Evolutionary conservation across 1,140 invertebrate genomes (phyloP), one percentile per base, ranked within the genome.

Genomic region (Ooceraea biroi): DNA sequence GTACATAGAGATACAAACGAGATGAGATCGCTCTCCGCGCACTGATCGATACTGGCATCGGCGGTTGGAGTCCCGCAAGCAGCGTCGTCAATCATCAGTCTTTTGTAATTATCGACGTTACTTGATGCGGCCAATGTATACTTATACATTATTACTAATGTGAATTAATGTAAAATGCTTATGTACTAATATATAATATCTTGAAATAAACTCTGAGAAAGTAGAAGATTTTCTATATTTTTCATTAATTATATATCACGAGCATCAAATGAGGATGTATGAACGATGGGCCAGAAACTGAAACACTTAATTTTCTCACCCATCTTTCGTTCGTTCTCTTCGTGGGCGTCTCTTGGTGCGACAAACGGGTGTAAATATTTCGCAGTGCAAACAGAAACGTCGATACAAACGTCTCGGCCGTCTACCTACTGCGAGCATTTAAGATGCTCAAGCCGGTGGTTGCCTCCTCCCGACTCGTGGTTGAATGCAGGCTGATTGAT

Each of bases 401-500:
- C 46, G 50, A 80, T 71, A 80, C 50, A 71, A 69, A 58, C 63
- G 50, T 69, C 36, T 48, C 74, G 30, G 36, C 52, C 41, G 60
- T 66, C 61, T 48, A 66, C 61, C 61, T 55, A 77, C 48, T 19
- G 65, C 57, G 50, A 57, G 52, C 65, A 25, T 66, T 66, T 30
- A 46, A 77, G 60, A 77, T 14, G 74, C 36, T 41, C 74, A 27
- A 52, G 27, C 27, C n/a, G 65, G 36, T 57, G 65, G 76, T 69
- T 80, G 41, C 65, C 85, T 80, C 25, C 58, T 50, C 80, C 77
- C 48, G 10, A n/a, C 48, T 55, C 76, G 46, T 27, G 46, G 66
- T 65, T 78, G 82, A 87, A 60, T 71, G 60, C 58, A 14, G 69
- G 30, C 77, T 57, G 85, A 87, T 86, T 87, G 85, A 87, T 87